Conservation (phyloP, 2,113 vertebrate species). For the Toxostoma redivivum region DNA sequence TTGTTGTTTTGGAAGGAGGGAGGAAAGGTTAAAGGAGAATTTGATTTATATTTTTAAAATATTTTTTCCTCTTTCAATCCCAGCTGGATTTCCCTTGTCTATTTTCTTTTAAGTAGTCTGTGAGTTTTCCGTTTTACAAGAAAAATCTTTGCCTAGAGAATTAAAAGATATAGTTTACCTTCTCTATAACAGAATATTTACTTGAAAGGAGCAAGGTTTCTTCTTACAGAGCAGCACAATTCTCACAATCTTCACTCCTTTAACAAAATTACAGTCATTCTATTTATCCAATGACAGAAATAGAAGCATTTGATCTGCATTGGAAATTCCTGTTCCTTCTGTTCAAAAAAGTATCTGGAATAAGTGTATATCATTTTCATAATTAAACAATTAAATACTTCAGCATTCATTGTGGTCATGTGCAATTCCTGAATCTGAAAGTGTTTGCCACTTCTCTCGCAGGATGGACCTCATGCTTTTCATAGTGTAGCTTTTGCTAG, state of each 20-base stretch:
- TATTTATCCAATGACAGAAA: not conserved
- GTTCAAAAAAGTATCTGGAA: not conserved
- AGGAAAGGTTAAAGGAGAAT: not conserved
- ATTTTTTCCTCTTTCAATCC: not conserved
- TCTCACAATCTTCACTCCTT: not conserved
- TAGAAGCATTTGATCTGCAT: not conserved
- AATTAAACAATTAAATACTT: not conserved
- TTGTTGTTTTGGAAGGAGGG: not conserved
- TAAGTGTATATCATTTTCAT: not conserved
- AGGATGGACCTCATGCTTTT: not conserved
- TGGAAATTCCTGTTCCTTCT: not conserved
- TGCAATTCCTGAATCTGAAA: not conserved
- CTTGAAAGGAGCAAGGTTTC: not conserved
- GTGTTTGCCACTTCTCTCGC: not conserved
- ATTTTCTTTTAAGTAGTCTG: not conserved
- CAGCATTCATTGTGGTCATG: not conserved
- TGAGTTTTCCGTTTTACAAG: not conserved
- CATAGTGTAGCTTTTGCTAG: not conserved
- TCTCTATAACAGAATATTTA: not conserved
- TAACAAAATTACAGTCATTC: not conserved
- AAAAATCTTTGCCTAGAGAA: not conserved
- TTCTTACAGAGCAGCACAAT: not conserved
- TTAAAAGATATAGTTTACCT: not conserved
- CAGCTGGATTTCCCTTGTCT: not conserved
- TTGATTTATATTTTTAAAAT: not conserved